Evolutionary conservation across 1,140 invertebrate species (phyloP).

Genomic region (Drosophila subobscura): DNA sequence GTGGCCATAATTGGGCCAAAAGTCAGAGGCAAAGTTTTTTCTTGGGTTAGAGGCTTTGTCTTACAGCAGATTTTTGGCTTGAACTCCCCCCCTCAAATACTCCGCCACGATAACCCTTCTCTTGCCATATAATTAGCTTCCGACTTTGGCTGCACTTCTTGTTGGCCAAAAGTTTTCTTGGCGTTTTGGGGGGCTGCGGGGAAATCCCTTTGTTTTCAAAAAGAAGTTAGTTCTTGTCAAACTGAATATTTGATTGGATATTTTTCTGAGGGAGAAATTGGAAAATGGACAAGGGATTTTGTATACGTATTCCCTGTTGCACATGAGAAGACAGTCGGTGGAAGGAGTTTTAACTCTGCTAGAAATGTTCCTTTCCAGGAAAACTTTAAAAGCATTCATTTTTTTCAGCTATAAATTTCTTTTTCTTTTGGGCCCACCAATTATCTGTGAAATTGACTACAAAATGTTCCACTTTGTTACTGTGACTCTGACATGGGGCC

Average conservation of each 20-base stretch:
- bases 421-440: constrained; percentile 24
- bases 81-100: constrained; percentile 1
- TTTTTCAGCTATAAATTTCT: too few species aligned
- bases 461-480: constrained; percentile 35
- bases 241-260: constrained; percentile 19
- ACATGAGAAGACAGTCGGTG: background rate
- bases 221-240: constrained; percentile 14
- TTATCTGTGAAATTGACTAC: constrained; percentile 52
- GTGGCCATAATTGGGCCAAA: constrained; percentile 67
- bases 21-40: constrained; percentile 50
- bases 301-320: constrained; percentile 8
- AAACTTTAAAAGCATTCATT: too few species aligned
- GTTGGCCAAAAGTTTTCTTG: constrained; percentile 17
- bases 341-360: background rate
- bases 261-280: too few species aligned
- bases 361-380: background rate
- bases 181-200: constrained; percentile 20
- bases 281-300: too few species aligned
- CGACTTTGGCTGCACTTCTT: constrained; percentile 48
- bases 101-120: background rate
- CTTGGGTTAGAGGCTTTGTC: constrained; percentile 49
- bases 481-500: background rate
- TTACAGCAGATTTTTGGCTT: constrained; percentile 40
- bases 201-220: constrained; percentile 35
- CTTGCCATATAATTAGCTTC: constrained; percentile 34